Conservation (phyloP, 2,113 vertebrate genomes). For the Cinclus cinclus region DNA sequence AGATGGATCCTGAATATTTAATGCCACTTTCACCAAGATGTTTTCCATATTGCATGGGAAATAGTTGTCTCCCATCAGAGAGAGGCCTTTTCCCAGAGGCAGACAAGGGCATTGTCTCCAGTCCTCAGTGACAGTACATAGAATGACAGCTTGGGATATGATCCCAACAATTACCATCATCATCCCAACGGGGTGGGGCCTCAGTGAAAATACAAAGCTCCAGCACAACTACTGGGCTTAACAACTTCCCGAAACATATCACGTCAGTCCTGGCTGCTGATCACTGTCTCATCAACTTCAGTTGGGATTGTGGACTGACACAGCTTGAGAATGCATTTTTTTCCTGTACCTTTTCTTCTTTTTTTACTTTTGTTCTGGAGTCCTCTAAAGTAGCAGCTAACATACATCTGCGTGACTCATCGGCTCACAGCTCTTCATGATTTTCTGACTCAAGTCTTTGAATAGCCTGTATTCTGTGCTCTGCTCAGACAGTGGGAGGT, state of each 20-base stretch:
- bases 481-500: conserved; percentile 20
- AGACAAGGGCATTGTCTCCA: not conserved
- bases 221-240: not conserved
- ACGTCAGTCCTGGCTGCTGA: not conserved
- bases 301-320: not conserved
- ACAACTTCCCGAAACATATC: not conserved
- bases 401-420: not conserved
- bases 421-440: not conserved
- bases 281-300: not conserved
- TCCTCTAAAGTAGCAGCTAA: not conserved
- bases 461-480: not conserved
- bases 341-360: not conserved
- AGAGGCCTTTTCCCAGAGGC: not conserved
- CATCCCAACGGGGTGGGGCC: not conserved
- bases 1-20: not conserved
- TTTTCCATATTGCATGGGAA: not conserved
- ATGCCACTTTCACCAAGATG: not conserved
- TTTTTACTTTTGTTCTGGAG: not conserved
- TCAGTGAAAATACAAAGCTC: not conserved
- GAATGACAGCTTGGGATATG: not conserved
- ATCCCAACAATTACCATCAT: not conserved
- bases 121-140: not conserved
- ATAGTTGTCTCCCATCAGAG: not conserved
- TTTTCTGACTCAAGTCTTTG: not conserved
- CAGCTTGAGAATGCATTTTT: not conserved